These are phyloP conservation scores for Aeoliscus strigatus DNA, from an alignment of 2,797 vertebrate species.

Conservation along the genomic window DNA sequence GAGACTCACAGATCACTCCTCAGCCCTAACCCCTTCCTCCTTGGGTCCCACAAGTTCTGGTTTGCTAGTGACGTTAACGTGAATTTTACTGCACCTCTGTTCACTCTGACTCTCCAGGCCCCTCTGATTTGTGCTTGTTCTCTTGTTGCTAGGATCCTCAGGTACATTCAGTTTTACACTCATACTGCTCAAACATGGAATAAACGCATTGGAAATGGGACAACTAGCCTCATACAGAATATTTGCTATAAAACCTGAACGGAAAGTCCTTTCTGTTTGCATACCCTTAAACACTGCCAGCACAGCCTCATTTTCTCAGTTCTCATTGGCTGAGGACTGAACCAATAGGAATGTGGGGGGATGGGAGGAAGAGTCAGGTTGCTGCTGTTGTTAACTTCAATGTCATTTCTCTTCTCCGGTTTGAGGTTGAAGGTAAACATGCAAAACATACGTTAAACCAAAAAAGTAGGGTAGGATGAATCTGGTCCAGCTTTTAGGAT, in stretches of 20 bases:
- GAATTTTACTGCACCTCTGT: conserved; percentile 11
- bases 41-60: background rate
- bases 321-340: conserved; percentile 65
- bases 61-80: conserved; percentile 18
- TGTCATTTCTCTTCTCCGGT: conserved; percentile 44
- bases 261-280: conserved; percentile 51
- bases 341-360: conserved; percentile 69
- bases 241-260: conserved; percentile 36
- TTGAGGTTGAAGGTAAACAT: conserved; percentile 35
- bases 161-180: background rate
- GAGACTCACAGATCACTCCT: conserved; percentile 10
- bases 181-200: conserved; percentile 4
- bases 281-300: conserved; percentile 68
- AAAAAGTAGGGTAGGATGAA: conserved; percentile 11
- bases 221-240: conserved; percentile 36
- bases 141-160: background rate
- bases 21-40: too few species aligned
- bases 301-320: conserved; percentile 39
- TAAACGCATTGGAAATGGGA: conserved; percentile 6
- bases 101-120: conserved; percentile 5
- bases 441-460: conserved; percentile 20
- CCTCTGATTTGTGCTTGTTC: conserved; percentile 4
- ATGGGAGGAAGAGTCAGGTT: conserved; percentile 57
- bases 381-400: conserved; percentile 49
- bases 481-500: conserved; percentile 17